Evolutionary conservation across 2,113 vertebrate genomes (phyloP), one percentile per base, ranked within the genome.

Genomic region (Cavia aperea): DNA sequence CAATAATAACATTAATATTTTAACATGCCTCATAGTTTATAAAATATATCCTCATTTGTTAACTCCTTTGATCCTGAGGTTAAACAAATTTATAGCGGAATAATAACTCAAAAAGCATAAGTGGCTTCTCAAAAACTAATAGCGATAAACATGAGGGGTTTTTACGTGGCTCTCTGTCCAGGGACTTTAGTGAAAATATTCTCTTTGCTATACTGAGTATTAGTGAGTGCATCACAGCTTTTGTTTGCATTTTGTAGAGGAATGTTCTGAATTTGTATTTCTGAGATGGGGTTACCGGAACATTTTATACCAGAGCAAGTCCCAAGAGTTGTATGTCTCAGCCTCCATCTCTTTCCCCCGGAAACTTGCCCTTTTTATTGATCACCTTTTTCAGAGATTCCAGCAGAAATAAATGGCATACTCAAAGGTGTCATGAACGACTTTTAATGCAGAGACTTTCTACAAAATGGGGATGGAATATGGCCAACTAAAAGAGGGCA

Each of bases 41-140:
- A 73, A 85, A 93, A 39, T 46, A 5, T 7, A 79, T 78, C n/a
- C 39, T 82, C 43, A 31, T 91, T 81, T 93, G 58, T 89, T 86
- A 86, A 72, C 29, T 85, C 60, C 88, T 87, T 91, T 36, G n/a
- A 54, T 88, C 51, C 63, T 81, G 36, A 43, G 62, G 49, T 9
- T 33, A 90, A 91, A 89, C 31, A 66, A 79, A 68, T 91, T 94
- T 92, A 31, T 77, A 58, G 36, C 58, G 13, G n/a, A 51, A 85
- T 88, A 86, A n/a, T 36, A 89, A 54, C 29, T 93, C 54, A 66
- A 43, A 62, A 75, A 83, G 5, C 16, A 88, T 82, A 90, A 39
- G 18, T 79, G n/a, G 1, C 33, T 90, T 89, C 70, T n/a, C 33
- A 46, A 77, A 54, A 77, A 66, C 89, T 56, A 68, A 8, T 33